A percentile compares a stretch with the other conserved stretches of the same genome.
These are phyloP conservation scores for Pollimyrus isidori DNA, from an alignment of 2,113 vertebrate genomes.

Conservation along the genomic window DNA sequence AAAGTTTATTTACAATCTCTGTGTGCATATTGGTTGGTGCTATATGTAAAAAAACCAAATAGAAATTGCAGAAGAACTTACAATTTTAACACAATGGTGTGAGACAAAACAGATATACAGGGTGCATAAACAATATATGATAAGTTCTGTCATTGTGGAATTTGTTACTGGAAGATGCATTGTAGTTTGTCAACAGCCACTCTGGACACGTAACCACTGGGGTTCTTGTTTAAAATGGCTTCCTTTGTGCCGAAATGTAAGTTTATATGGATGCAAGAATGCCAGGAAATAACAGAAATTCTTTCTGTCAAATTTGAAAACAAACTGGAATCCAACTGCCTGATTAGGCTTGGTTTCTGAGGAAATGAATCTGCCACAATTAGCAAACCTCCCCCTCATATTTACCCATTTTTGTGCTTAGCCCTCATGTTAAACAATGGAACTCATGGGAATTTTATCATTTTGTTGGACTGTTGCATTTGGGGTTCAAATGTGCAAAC, in stretches of 20 bases:
- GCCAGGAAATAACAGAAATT: constrained; percentile 59
- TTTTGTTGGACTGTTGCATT: not conserved
- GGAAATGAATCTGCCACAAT: not conserved
- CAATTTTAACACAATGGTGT: not conserved
- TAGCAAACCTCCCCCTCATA: not conserved
- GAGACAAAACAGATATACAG: not conserved
- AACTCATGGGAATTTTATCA: not conserved
- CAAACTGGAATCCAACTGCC: constrained; percentile 36
- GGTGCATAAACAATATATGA: not conserved
- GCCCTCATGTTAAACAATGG: not conserved
- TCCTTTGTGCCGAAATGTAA: constrained; percentile 35
- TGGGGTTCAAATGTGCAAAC: not conserved
- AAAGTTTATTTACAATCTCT: no score
- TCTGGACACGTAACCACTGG: not conserved
- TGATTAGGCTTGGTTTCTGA: constrained; percentile 28
- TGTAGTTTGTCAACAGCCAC: not conserved
- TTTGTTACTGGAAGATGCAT: not conserved
- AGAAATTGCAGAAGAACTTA: not conserved
- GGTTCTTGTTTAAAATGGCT: constrained; percentile 6
- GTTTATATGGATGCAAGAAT: constrained; percentile 37
- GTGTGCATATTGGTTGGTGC: not conserved
- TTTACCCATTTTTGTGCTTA: not conserved
- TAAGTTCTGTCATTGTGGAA: not conserved
- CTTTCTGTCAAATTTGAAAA: constrained; percentile 52
- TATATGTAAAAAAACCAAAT: not conserved